Base-by-base conservation (phyloP, 1,140 invertebrate species). In the Samia ricini region DNA sequence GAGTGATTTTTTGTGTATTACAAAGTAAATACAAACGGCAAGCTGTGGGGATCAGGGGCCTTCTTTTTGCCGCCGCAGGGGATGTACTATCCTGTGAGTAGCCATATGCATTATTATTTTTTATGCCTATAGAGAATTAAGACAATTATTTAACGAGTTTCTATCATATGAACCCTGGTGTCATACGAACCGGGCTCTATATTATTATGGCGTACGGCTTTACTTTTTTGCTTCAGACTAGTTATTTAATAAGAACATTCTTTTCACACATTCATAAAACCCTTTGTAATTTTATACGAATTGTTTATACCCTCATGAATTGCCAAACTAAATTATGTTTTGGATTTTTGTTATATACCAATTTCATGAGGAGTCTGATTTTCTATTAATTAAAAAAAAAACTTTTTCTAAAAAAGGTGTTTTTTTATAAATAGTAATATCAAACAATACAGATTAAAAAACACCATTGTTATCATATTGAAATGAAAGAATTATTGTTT, bases 81-180 rank as follows among this genome's bases (percentile, higher is more conserved):
- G 93, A 95, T 97, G 94, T 97, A 96, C 92, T 97, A 96, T 93
- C 95, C 95, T 94, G 96, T 97, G 93, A 96, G 95, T 95, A 90
- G 79, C 56, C 60, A 36, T 29, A 58, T 62, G 57, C 18, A 19
- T 36, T 36, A 56, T n/a, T 18, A 18, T 19, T 56, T 26, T 24
- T 58, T 42, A 15, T 15, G 12, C 33, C 33, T 42, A 15, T 42
- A 36, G 20, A 52, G 36, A 23, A 51, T 42, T 55, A 20, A 49
- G 60, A 42, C 12, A 54, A 18, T 20, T 50, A 42, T 24, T 58
- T 66, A 54, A 33, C 15, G 49, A 61, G 56, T 33, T 51, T 36
- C n/a, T 67, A 49, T 51, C 58, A 68, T 18, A 56, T n/a, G 57
- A 56, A 54, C 21, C 61, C n/a, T n/a, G n/a, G n/a, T n/a, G n/a